phyloP scores from a whole-genome alignment of 2,113 vertebrate species.

The Beaufortia kweichowensis region DNA sequence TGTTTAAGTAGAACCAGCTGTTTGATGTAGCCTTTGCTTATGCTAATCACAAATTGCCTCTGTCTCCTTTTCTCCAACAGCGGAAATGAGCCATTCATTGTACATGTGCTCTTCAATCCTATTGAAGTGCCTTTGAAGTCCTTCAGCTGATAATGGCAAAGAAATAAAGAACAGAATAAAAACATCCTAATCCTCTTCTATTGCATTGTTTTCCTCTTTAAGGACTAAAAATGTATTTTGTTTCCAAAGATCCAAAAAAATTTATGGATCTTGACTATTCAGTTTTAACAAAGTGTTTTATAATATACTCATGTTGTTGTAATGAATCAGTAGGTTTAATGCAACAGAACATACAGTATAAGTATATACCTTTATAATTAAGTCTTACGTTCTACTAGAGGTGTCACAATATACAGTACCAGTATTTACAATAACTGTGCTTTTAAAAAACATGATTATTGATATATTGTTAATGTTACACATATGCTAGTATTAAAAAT shows the following conservation, averaged over 20 bases:
- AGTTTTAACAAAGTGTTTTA: neutral
- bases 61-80: slow-evolving; percentile 26
- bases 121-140: slow-evolving; percentile 52
- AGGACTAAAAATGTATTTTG: neutral
- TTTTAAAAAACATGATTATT: no score
- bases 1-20: slow-evolving; percentile 17
- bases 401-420: no score
- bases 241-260: neutral
- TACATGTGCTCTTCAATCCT: slow-evolving; percentile 4
- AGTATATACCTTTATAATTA: no score
- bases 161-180: slow-evolving; percentile 21
- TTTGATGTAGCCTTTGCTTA: slow-evolving; percentile 53
- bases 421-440: no score
- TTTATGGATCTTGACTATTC: no score
- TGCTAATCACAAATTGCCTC: slow-evolving; percentile 50
- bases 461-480: no score
- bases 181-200: slow-evolving; percentile 22
- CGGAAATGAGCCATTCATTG: slow-evolving; percentile 46
- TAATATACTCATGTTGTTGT: neutral
- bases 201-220: neutral
- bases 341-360: neutral
- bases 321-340: neutral
- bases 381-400: no score
- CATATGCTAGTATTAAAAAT: no score
- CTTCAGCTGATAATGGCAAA: slow-evolving; percentile 27